Conservation (phyloP, 2,113 vertebrate genomes). For the Tachuris rubrigastra region DNA sequence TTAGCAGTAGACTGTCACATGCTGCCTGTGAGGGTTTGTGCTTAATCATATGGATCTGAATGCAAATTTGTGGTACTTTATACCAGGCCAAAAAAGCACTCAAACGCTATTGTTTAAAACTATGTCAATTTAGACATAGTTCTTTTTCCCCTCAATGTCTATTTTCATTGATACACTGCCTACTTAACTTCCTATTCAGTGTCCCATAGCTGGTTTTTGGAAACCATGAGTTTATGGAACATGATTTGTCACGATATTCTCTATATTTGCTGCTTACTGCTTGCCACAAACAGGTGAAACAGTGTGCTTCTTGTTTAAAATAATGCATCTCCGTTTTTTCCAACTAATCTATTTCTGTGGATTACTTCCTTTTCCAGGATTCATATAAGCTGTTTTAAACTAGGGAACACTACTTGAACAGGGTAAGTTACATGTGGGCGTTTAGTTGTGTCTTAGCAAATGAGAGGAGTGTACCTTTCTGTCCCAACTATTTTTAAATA, state of each 20-base stretch:
- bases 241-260: neutral
- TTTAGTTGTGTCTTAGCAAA: neutral
- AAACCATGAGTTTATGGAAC: slow-evolving; percentile 37
- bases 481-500: neutral
- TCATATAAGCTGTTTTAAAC: neutral
- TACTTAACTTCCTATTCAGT: neutral
- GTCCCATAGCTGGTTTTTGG: neutral
- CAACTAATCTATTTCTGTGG: neutral
- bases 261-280: neutral
- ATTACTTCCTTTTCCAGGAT: neutral
- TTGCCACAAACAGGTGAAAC: neutral
- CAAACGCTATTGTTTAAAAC: neutral
- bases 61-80: slow-evolving; percentile 34
- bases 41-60: neutral
- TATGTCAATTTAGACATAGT: neutral
- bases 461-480: neutral
- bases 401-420: neutral
- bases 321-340: neutral
- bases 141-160: neutral
- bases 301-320: neutral
- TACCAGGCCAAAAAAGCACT: neutral
- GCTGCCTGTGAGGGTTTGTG: neutral
- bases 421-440: neutral
- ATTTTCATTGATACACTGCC: neutral
- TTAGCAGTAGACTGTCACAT: slow-evolving; percentile 30